A percentile compares a stretch with the other conserved stretches of the same genome.
Conservation (phyloP, 2,888 invertebrate genomes). For the Drosophila kuntzei region DNA sequence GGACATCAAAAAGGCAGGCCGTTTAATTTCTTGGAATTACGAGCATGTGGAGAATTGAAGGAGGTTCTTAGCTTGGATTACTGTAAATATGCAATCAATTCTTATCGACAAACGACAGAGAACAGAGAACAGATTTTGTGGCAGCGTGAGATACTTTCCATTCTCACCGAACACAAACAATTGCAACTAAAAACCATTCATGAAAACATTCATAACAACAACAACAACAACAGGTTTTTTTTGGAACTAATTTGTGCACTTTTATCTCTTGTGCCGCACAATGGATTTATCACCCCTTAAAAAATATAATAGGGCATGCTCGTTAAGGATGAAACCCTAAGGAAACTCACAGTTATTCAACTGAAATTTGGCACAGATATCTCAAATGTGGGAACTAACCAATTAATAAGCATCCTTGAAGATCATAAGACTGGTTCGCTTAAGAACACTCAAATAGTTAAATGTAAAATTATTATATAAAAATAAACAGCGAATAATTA, state of each 20-base stretch:
- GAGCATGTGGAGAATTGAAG: not conserved
- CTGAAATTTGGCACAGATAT: constrained; percentile 20
- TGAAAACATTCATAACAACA: constrained; percentile 14
- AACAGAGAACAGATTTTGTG: constrained; percentile 4
- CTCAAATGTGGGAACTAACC: constrained; percentile 40
- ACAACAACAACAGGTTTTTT: constrained; percentile 6
- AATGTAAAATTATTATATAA: not conserved
- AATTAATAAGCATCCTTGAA: constrained; percentile 7
- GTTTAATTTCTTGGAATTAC: constrained; percentile 43
- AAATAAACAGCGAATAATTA: not conserved
- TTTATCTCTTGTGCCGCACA: constrained; percentile 46
- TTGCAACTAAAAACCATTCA: constrained; percentile 41
- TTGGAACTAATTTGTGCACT: constrained; percentile 44
- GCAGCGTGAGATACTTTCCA: constrained; percentile 59
- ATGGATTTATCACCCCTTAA: constrained; percentile 56
- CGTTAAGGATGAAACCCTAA: constrained; percentile 20
- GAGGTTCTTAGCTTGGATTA: constrained; percentile 37
- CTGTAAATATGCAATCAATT: constrained; percentile 79
- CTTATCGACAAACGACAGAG: constrained; percentile 58
- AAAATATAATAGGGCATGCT: constrained; percentile 23
- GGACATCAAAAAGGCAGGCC: constrained; percentile 52
- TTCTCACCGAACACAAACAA: constrained; percentile 49
- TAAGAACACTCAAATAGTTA: not conserved
- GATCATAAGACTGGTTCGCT: not conserved
- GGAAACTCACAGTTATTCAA: constrained; percentile 4